Percentiles rank a stretch among this genome's conserved stretches.
These are phyloP conservation scores for Catharus minimus DNA, from an alignment of 2,113 vertebrate species.

Conservation along the genomic window DNA sequence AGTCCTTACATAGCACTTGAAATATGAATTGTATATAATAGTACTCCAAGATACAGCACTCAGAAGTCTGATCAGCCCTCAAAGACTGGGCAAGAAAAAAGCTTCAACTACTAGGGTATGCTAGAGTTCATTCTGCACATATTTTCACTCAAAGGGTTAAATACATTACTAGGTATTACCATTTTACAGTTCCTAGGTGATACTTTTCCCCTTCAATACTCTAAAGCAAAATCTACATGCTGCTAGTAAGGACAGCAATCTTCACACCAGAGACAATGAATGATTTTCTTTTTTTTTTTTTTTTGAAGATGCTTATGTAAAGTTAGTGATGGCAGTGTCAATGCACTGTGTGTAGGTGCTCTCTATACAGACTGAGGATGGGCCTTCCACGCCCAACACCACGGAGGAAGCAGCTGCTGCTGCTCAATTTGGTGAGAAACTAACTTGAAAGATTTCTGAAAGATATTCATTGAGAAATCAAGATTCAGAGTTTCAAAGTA, in stretches of 20 bases:
- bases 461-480: background rate
- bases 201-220: background rate
- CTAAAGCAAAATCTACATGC: background rate
- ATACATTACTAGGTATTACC: background rate
- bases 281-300: background rate
- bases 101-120: background rate
- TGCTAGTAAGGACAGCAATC: background rate
- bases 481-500: background rate
- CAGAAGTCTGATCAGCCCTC: background rate
- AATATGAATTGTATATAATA: background rate
- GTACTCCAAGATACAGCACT: background rate
- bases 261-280: background rate
- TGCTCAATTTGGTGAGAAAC: background rate
- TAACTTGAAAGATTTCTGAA: background rate
- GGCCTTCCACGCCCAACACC: background rate
- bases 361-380: background rate
- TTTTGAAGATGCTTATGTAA: background rate
- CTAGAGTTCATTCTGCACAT: background rate
- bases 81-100: background rate
- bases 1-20: background rate
- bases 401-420: background rate
- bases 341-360: rapidly evolving
- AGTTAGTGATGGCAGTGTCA: background rate
- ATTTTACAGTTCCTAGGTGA: background rate
- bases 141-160: background rate